Conservation (phyloP, 2,888 invertebrate species). For the Isotomurus palustris region DNA sequence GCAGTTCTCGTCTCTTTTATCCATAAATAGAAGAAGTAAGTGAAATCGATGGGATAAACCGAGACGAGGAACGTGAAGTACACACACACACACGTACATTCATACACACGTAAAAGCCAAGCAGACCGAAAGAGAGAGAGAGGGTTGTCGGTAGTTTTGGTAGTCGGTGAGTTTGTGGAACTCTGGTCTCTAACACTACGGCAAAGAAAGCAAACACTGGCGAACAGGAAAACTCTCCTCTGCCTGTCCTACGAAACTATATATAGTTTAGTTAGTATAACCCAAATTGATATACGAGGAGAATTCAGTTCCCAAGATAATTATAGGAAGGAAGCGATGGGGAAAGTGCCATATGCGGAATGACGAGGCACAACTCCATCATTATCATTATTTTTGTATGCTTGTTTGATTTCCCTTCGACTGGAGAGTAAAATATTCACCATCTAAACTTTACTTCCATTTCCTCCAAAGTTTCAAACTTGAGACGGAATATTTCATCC, state of each 20-base stretch:
- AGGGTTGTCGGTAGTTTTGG: not conserved
- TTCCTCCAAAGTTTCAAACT: not conserved
- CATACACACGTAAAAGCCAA: not conserved
- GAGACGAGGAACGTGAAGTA: too few relatives aligned
- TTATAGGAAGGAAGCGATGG: conserved; percentile 8
- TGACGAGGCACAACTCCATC: conserved; percentile 2
- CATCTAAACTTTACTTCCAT: not conserved
- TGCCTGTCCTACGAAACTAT: too few relatives aligned
- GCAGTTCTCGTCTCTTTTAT: not conserved
- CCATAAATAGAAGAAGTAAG: not conserved
- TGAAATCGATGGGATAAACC: too few relatives aligned
- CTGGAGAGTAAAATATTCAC: not conserved
- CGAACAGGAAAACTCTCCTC: too few relatives aligned
- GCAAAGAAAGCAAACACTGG: too few relatives aligned
- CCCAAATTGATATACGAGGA: too few relatives aligned
- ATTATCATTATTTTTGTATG: conserved; percentile 5
- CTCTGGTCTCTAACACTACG: too few relatives aligned
- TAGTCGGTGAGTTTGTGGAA: not conserved
- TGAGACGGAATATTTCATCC: too few relatives aligned
- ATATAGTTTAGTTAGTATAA: too few relatives aligned
- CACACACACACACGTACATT: too few relatives aligned
- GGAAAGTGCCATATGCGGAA: conserved; percentile 13
- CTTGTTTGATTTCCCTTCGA: not conserved
- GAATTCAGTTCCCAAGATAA: too few relatives aligned
- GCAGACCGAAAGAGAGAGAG: not conserved